Percentiles rank a stretch among this genome's conserved stretches.
Conservation (phyloP, 1,140 invertebrate genomes). For the Cyclargus thomasi region DNA sequence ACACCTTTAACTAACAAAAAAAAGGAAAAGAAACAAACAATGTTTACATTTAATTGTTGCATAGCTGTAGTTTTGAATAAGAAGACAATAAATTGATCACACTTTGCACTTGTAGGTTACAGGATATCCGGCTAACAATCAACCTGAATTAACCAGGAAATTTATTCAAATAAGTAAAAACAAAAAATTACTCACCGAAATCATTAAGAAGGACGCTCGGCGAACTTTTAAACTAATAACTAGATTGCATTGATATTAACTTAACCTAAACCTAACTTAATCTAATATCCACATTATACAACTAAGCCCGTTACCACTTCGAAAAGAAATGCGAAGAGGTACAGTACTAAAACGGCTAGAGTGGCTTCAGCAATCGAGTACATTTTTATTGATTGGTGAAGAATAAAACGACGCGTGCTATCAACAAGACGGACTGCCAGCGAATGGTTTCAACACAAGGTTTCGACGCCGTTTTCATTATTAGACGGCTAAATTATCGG, state of each 20-base stretch:
- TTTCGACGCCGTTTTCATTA: neutral
- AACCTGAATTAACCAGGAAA: neutral
- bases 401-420: slow-evolving; percentile 41
- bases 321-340: slow-evolving; percentile 64
- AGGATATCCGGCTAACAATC: neutral
- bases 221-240: slow-evolving; percentile 12
- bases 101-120: no score
- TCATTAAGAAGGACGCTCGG: slow-evolving; percentile 5
- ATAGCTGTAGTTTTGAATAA: no score
- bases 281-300: slow-evolving; percentile 41
- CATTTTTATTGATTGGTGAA: slow-evolving; percentile 54
- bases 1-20: no score
- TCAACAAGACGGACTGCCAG: slow-evolving; percentile 39
- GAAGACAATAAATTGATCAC: no score
- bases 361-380: slow-evolving; percentile 67
- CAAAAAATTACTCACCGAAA: slow-evolving; percentile 15
- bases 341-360: slow-evolving; percentile 60
- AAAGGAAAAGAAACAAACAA: no score
- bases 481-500: slow-evolving; percentile 2
- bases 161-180: neutral
- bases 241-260: slow-evolving; percentile 61
- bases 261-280: slow-evolving; percentile 42
- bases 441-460: slow-evolving; percentile 40
- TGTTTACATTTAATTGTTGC: no score
- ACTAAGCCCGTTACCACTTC: slow-evolving; percentile 65